Base-by-base conservation (phyloP, 2,113 vertebrate species). In the Microcebus murinus region DNA sequence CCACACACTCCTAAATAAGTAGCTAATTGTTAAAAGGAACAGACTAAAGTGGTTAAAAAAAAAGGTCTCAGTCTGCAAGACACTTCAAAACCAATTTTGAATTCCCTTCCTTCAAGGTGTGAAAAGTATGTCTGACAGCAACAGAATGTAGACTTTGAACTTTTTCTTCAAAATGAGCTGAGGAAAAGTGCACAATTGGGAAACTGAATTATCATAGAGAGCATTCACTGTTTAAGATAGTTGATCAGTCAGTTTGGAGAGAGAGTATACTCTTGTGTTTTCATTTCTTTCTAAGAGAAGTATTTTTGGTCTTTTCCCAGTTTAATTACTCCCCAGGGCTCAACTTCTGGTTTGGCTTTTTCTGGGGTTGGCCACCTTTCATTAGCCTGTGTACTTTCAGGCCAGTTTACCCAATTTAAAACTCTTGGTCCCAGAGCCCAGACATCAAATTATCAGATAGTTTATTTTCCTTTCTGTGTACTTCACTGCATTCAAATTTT, bases 261-360 rank as follows among this genome's bases (percentile, higher is more conserved):
- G 0, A 95, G 95, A 92, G 83, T 92, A 10, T 80, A 61, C 88
- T 94, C 98, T 97, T 88, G 79, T 95, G 70, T 82, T 79, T 96
- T 95, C 74, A 94, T 98, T 98, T 98, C 93, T 94, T 97, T 96
- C 97, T 87, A 89, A 61, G 79, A 88, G 73, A 95, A 76, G 61
- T 97, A 96, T 77, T 98, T 97, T 98, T 95, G 39, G 70, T 96
- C 85, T 93, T 98, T 97, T 82, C 90, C 93, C 57, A 6, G 81
- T 96, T 98, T 98, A 88, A 95, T n/a, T 82, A 92, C 36, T 98
- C 98, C 95, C 98, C 83, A 67, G 96, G 95, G 98, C 95, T 91
- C 96, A 97, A 85, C 97, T 98, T 98, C 95, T 97, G 97, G 96
- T 96, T 98, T 97, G 70, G 94, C 95, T 97, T 97, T 96, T 95